Percentiles rank a stretch among this genome's conserved stretches.
Evolutionary conservation across 1,140 invertebrate genomes (phyloP).

Genomic region (Zaprionus taronus): DNA sequence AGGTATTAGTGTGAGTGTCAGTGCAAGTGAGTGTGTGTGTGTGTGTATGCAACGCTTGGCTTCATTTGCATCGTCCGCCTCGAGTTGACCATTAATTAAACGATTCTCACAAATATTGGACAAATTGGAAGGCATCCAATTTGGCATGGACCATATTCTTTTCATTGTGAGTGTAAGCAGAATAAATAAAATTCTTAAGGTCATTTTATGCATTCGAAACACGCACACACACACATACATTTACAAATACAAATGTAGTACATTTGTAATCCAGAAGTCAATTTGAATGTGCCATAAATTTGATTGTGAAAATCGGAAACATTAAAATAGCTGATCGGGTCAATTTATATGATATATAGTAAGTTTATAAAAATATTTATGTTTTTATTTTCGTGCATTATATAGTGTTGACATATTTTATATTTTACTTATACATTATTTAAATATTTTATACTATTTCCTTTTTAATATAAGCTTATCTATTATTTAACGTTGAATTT

Average conservation of each 20-base stretch:
- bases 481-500: too few species aligned
- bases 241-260: background rate
- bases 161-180: background rate
- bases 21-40: background rate
- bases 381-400: background rate
- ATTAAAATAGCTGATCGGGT: background rate
- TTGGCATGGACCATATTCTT: background rate
- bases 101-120: slow-evolving; percentile 19
- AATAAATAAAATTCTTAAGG: background rate
- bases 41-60: slow-evolving; percentile 2
- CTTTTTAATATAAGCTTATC: background rate
- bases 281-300: background rate
- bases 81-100: slow-evolving; percentile 19
- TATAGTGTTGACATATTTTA: background rate
- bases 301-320: background rate
- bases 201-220: slow-evolving; percentile 4
- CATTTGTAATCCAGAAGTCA: background rate
- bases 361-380: background rate
- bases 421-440: too few species aligned
- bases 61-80: slow-evolving; percentile 13
- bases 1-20: background rate
- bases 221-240: background rate
- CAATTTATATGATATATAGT: background rate
- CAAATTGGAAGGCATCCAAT: slow-evolving; percentile 5
- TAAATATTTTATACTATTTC: background rate